These are phyloP conservation scores for Rattus rattus DNA, from an alignment of 2,113 vertebrate genomes.

Conservation along the genomic window DNA sequence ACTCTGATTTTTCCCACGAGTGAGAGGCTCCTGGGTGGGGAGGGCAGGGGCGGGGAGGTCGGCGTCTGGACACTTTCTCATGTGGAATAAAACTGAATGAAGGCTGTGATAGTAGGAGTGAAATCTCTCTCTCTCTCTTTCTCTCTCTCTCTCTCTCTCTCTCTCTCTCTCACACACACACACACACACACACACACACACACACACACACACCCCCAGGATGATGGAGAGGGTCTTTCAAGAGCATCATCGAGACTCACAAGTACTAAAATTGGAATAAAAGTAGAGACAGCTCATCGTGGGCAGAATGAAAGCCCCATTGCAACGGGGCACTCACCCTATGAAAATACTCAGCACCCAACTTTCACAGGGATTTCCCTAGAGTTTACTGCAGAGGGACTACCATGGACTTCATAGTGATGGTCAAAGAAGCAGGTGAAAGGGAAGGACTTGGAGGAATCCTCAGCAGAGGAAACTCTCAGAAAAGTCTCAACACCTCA, in stretches of 20 bases:
- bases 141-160: too few species aligned
- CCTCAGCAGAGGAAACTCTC: background rate
- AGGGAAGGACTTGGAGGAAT: background rate
- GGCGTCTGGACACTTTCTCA: background rate
- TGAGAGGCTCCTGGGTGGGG: background rate
- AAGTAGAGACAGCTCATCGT: too few species aligned
- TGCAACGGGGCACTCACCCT: background rate
- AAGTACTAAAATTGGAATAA: background rate
- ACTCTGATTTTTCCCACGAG: background rate
- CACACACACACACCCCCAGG: too few species aligned
- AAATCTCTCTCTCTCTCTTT: too few species aligned
- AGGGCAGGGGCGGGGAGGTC: background rate
- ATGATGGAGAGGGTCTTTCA: background rate
- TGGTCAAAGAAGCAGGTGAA: background rate
- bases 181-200: too few species aligned
- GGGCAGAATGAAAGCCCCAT: background rate
- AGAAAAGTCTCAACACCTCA: background rate
- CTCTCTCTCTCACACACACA: too few species aligned
- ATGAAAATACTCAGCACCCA: background rate
- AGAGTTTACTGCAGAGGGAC: background rate
- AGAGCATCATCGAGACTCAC: background rate
- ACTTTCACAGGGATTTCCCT: background rate
- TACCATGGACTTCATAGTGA: background rate
- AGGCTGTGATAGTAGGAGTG: background rate
- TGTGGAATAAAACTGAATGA: too few species aligned